Base-by-base conservation (phyloP, 2,888 invertebrate genomes). In the Drosophila nr. perissopoda region DNA sequence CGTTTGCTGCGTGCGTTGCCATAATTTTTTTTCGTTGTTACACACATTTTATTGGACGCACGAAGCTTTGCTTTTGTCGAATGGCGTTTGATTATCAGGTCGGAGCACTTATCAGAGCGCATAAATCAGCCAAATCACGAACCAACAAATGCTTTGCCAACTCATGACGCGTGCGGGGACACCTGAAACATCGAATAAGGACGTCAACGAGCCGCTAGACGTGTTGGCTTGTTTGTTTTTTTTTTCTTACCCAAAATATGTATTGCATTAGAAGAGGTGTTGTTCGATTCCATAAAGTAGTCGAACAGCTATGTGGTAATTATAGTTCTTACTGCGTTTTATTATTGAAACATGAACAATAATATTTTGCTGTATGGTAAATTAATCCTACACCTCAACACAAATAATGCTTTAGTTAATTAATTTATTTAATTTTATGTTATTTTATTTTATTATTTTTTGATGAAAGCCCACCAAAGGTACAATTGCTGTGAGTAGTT, bases 101-200 rank as follows among this genome's bases (percentile, higher is more conserved):
- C 63, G 78, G 10, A 80, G 74, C 76, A 90, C 87, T 83, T 87
- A 88, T 82, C 82, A 76, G 66, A 78, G 71, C 60, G 67, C 75
- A 90, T 89, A 88, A 88, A 88, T 88, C 90, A 90, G 90, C 81
- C 69, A 78, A 89, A 87, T 89, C 87, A 87, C 76, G 77, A 56
- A n/a, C 73, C 75, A 80, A 80, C 89, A 90, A 89, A 87, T 89
- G 87, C 70, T 82, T 54, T 52, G 68, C 70, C 73, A 63, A 70
- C 78, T 78, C 79, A 81, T 61, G 69, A 31, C 49, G 51, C 56
- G 36, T 51, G 31, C 18, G 34, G 25, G 7, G 29, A 31, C 68
- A 34, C 38, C 57, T 25, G 48, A 34, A 40, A 11, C 40, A 4
- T n/a, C 2, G 18, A 54, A 16, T 34, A n/a, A 49, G 33, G 10